Percentiles rank a stretch among this genome's conserved stretches.
phyloP scores from a whole-genome alignment of 2,797 vertebrate species.

The Parauchenoglanis ngamensis region DNA sequence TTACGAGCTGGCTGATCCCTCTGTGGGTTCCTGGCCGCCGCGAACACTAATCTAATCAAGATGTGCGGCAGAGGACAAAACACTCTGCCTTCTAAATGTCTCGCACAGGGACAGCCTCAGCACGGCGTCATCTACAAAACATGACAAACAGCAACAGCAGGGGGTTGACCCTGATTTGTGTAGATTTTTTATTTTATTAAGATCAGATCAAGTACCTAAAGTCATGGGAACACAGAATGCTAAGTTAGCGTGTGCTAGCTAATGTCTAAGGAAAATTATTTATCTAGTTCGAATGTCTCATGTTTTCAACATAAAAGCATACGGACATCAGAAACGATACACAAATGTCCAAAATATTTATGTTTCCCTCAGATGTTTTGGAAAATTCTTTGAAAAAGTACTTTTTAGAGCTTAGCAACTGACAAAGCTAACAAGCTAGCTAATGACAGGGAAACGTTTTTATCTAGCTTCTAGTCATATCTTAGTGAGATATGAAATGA shows the following conservation, averaged over 20 bases:
- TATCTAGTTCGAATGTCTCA: not conserved
- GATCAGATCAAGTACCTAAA: constrained; percentile 2
- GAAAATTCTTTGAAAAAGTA: not conserved
- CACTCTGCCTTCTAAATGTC: constrained; percentile 5
- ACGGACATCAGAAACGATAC: not conserved
- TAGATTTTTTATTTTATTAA: not conserved
- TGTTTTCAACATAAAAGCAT: not conserved
- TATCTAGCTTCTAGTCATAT: no score
- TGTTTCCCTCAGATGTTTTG: not conserved
- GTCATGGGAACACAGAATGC: not conserved
- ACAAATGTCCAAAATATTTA: not conserved
- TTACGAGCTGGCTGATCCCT: constrained; percentile 36
- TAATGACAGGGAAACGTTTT: not conserved
- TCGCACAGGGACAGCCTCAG: constrained; percentile 2
- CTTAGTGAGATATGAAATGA: not conserved
- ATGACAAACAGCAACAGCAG: constrained; percentile 1
- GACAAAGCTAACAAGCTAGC: not conserved
- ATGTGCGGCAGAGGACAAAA: constrained; percentile 36
- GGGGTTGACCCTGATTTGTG: not conserved
- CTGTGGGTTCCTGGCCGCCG: constrained; percentile 22
- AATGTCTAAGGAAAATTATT: not conserved
- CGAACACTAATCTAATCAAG: constrained; percentile 46
- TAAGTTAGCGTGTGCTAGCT: not conserved
- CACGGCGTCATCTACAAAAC: not conserved
- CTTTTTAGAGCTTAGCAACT: not conserved